A percentile compares a stretch with the other conserved stretches of the same genome.
Conservation (phyloP, 2,797 vertebrate species). For the Scolopax rusticola region DNA sequence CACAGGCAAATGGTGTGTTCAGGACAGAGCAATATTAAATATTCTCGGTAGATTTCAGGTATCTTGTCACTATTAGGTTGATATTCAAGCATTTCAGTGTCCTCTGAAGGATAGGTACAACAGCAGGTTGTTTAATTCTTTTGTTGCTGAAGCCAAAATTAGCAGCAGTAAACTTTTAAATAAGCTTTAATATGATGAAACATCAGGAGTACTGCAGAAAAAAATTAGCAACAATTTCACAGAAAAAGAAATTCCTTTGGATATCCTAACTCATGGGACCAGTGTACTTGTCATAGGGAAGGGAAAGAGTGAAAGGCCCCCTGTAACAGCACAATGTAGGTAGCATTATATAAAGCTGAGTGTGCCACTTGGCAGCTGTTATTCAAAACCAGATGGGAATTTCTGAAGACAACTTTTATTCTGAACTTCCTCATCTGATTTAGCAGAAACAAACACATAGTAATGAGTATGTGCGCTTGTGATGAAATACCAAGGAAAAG, state of each 20-base stretch:
- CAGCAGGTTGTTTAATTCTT: not conserved
- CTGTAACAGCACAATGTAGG: not conserved
- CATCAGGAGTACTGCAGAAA: not conserved
- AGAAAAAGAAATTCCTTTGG: not conserved
- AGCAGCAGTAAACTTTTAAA: not conserved
- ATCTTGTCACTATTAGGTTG: not conserved
- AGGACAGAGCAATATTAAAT: not conserved
- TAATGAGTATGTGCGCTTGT: not conserved
- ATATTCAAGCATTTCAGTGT: not conserved
- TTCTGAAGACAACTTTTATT: slow-evolving; percentile 24
- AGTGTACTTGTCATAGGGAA: not conserved
- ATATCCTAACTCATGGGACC: not conserved
- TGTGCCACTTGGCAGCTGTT: slow-evolving; percentile 36
- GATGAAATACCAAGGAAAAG: slow-evolving; percentile 22
- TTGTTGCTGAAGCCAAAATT: not conserved
- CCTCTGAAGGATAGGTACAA: not conserved
- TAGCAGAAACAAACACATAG: not conserved
- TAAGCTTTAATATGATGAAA: not conserved
- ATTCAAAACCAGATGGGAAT: slow-evolving; percentile 32
- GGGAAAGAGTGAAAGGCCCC: not conserved
- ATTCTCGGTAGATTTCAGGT: not conserved
- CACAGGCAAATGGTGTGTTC: not conserved
- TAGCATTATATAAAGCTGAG: slow-evolving; percentile 9
- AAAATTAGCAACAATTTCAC: not conserved
- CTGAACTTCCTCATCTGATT: slow-evolving; percentile 4